phyloP scores from a whole-genome alignment of 2,113 vertebrate species.

The Paramormyrops kingsleyae region DNA sequence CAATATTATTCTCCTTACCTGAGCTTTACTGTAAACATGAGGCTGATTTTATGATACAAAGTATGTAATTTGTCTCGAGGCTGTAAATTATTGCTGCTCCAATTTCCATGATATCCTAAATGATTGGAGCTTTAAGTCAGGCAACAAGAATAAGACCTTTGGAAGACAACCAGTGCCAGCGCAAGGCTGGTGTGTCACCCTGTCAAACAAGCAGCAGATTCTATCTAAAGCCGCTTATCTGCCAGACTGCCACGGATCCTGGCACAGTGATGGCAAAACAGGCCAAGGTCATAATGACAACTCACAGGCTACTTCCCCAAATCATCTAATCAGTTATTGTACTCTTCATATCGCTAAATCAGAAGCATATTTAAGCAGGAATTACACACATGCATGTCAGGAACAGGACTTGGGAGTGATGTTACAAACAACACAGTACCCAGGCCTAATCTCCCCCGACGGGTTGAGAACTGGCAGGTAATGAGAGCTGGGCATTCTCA shows the following conservation, averaged over 20 bases:
- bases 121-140: not conserved
- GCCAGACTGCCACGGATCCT: not conserved
- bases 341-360: not conserved
- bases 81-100: not conserved
- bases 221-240: not conserved
- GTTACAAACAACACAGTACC: not conserved
- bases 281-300: not conserved
- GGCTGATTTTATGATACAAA: not conserved
- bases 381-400: not conserved
- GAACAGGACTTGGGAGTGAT: conserved; percentile 2
- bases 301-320: not conserved
- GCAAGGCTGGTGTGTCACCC: not conserved
- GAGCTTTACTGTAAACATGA: not conserved
- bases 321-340: conserved; percentile 2
- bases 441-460: not conserved
- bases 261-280: not conserved
- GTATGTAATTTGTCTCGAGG: not conserved
- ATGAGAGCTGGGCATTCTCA: not conserved
- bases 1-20: not conserved
- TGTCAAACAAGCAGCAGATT: not conserved
- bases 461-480: not conserved
- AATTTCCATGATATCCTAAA: not conserved
- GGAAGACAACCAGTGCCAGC: not conserved
- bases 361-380: conserved; percentile 7
- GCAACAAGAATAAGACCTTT: not conserved